Percentiles rank a stretch among this genome's conserved stretches.
Evolutionary conservation across 37 sponge, comb jelly and placozoan genomes (phyloP).

Genomic region (Ianthella basta): DNA sequence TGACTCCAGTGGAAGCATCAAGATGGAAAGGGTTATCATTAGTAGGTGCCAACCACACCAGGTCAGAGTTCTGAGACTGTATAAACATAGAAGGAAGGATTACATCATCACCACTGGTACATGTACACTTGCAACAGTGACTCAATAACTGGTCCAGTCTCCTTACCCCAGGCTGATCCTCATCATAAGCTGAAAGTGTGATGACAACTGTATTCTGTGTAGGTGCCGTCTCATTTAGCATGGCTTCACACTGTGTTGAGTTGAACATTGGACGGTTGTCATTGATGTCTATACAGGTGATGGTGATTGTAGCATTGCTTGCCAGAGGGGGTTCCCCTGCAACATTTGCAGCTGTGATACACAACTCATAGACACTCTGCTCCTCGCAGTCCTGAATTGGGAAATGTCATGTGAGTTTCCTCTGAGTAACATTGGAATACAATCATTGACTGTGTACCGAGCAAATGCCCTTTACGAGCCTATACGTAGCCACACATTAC

Average conservation of each 20-base stretch:
- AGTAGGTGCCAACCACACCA: slow-evolving; percentile 4
- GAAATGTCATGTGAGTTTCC: too few species aligned
- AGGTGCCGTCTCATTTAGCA: not conserved
- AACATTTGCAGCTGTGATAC: slow-evolving; percentile 9
- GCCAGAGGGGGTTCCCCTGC: not conserved
- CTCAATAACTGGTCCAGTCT: too few species aligned
- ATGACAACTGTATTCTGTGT: not conserved
- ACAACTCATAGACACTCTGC: not conserved
- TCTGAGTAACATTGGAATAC: not conserved
- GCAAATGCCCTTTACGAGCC: too few species aligned
- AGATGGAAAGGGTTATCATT: slow-evolving; percentile 15
- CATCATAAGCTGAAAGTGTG: slow-evolving; percentile 6
- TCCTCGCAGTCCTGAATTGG: not conserved
- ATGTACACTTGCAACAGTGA: too few species aligned
- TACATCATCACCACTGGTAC: too few species aligned
- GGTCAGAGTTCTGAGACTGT: not conserved
- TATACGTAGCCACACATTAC: too few species aligned
- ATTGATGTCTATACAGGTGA: slow-evolving; percentile 3
- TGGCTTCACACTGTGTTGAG: not conserved
- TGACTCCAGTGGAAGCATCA: slow-evolving; percentile 10
- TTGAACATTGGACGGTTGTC: slow-evolving; percentile 9
- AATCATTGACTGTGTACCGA: too few species aligned
- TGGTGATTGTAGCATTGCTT: not conserved
- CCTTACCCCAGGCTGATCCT: slow-evolving; percentile 7
- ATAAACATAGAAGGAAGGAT: not conserved